phyloP scores from a whole-genome alignment of 2,888 invertebrate genomes.

The Idaea aversata region DNA sequence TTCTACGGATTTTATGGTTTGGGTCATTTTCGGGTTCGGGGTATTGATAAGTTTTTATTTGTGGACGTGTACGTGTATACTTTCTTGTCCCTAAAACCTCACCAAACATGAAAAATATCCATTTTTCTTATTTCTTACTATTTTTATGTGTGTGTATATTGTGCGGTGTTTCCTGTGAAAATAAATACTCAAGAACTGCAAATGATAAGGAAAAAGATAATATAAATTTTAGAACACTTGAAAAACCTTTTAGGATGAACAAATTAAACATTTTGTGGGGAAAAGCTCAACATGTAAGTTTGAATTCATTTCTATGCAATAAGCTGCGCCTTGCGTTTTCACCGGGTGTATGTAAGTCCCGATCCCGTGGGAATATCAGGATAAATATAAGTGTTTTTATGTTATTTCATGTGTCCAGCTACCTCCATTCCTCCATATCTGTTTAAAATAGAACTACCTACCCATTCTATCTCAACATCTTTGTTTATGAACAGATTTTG shows the following conservation, averaged over 20 bases:
- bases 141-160: conserved; percentile 28
- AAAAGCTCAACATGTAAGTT: conserved; percentile 91
- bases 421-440: too few relatives aligned
- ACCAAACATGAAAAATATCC: not conserved
- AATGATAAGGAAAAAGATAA: conserved; percentile 67
- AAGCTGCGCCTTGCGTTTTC: not conserved
- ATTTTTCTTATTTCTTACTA: not conserved
- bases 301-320: conserved; percentile 3
- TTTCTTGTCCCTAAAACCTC: not conserved
- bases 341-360: too few relatives aligned
- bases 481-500: too few relatives aligned
- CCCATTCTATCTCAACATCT: too few relatives aligned
- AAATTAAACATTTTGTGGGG: conserved; percentile 94
- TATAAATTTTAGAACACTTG: conserved; percentile 84
- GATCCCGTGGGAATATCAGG: too few relatives aligned
- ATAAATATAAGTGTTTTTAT: too few relatives aligned
- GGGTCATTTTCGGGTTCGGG: too few relatives aligned
- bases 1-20: too few relatives aligned
- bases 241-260: conserved; percentile 93
- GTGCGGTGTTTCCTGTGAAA: conserved; percentile 57
- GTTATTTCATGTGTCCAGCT: too few relatives aligned
- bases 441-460: too few relatives aligned
- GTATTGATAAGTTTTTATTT: too few relatives aligned
- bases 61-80: not conserved
- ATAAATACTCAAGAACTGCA: conserved; percentile 84